phyloP scores from a whole-genome alignment of 2,797 vertebrate species.

The Clarias laeviceps region DNA sequence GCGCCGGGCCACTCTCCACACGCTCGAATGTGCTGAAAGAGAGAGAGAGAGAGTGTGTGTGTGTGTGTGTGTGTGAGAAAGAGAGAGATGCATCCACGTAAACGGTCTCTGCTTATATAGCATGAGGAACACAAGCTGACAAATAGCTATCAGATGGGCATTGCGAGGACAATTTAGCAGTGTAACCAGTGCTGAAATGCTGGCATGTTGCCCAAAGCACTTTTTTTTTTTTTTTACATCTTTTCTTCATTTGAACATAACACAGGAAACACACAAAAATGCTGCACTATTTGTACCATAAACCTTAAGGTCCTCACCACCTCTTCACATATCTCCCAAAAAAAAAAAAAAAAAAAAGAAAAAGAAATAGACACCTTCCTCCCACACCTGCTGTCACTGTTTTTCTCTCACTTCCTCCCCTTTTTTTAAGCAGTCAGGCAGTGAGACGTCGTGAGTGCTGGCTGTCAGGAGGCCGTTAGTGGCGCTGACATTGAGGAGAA shows the following conservation, averaged over 20 bases:
- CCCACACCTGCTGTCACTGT: constrained; percentile 77
- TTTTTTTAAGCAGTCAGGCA: constrained; percentile 69
- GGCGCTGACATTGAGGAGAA: constrained; percentile 84
- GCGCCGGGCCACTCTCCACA: constrained; percentile 64
- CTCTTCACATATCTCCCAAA: background rate
- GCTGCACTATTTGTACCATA: constrained; percentile 1
- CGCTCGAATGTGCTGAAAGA: constrained; percentile 76
- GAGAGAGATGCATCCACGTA: constrained; percentile 33
- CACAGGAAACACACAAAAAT: background rate
- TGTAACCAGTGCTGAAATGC: constrained; percentile 49
- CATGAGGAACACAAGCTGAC: constrained; percentile 42
- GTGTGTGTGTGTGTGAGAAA: constrained; percentile 44
- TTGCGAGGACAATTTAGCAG: constrained; percentile 51
- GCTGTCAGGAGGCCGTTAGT: constrained; percentile 80
- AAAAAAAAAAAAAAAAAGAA: constrained; percentile 8
- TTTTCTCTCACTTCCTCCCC: constrained; percentile 57
- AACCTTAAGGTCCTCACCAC: constrained; percentile 27
- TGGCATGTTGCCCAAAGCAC: constrained; percentile 32
- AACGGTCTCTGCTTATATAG: constrained; percentile 37
- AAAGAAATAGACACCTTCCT: constrained; percentile 58
- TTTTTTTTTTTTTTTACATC: constrained; percentile 12
- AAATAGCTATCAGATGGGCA: constrained; percentile 50
- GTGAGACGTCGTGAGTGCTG: constrained; percentile 74
- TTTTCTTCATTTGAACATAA: constrained; percentile 8
- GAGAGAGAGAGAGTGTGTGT: constrained; percentile 40